phyloP scores from a whole-genome alignment of 2,888 invertebrate genomes.

The Agrotis puta region DNA sequence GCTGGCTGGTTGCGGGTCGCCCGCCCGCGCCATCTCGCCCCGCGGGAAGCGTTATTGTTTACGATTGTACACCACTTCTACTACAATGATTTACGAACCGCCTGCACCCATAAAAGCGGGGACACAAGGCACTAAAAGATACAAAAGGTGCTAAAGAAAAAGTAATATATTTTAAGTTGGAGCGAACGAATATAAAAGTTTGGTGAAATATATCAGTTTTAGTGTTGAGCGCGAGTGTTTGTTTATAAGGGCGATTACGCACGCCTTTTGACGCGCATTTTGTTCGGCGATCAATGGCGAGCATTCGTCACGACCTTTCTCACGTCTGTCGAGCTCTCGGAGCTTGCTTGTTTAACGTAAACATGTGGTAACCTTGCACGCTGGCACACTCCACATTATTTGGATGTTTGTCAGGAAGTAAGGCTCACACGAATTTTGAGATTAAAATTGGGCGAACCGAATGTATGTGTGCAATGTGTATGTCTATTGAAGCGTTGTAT shows the following conservation, averaged over 20 bases:
- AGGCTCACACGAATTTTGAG: conserved; percentile 21
- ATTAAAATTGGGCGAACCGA: conserved; percentile 36
- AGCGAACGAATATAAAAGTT: conserved; percentile 89
- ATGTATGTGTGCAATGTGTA: conserved; percentile 34
- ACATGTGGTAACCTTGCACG: conserved; percentile 42
- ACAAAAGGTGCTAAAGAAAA: conserved; percentile 91
- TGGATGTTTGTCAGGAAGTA: conserved; percentile 40
- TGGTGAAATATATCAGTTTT: conserved; percentile 90
- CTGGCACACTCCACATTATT: conserved; percentile 43
- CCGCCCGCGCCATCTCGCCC: conserved; percentile 67
- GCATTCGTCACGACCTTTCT: conserved; percentile 79
- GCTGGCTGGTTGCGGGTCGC: conserved; percentile 20
- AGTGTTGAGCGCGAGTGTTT: conserved; percentile 87
- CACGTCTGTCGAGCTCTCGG: conserved; percentile 63
- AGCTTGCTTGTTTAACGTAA: conserved; percentile 40
- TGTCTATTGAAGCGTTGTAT: not conserved
- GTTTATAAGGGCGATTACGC: conserved; percentile 88
- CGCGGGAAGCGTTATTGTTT: conserved; percentile 85
- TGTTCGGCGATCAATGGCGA: conserved; percentile 68
- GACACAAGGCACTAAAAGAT: conserved; percentile 90
- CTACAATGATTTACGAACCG: conserved; percentile 90
- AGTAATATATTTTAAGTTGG: conserved; percentile 90
- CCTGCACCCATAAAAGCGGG: conserved; percentile 88
- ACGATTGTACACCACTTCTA: conserved; percentile 87
- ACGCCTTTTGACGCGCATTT: conserved; percentile 81